Base-by-base conservation (phyloP, 2,888 invertebrate genomes). In the Acleris cristana region DNA sequence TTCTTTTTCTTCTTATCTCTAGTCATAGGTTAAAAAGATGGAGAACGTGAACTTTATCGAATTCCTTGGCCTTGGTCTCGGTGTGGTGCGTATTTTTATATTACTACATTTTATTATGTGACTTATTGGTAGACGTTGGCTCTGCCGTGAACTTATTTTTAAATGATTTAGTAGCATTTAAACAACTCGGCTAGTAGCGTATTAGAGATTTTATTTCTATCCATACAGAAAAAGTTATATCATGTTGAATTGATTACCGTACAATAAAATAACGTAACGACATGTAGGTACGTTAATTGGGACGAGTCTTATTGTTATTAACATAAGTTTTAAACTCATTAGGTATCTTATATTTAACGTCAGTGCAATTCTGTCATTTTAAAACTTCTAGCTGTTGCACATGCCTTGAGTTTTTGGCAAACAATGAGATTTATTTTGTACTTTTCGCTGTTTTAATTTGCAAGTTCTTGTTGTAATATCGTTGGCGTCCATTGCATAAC, bases 401-500 rank as follows among this genome's bases (percentile, higher is more conserved):
- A n/a, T 52, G 34, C 40, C 26, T 45, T n/a, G 19, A 30, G 34
- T 19, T 45, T 63, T 48, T 67, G 44, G 67, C 45, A 63, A 56
- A 58, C 80, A 82, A 80, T 81, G 75, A 75, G 76, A 80, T 82
- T 81, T 78, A 82, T 82, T 78, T 74, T 74, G 75, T 72, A 52
- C 26, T 55, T 59, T 68, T 59, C 51, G 23, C 52, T 59, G 64
- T 45, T 64, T 44, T 45, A 45, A 65, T 75, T 76, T 74, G 70
- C 74, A 74, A 74, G 74, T 76, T 75, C 75, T 78, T 77, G 71
- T 75, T 78, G 73, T 76, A 79, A 81, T 81, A 75, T 75, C 75
- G 79, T 82, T 76, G 78, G 80, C 74, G 78, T 73, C 71, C 68
- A 72, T 86, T 86, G 76, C 83, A 82, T 80, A 86, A 84, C 78